Base-by-base conservation (phyloP, 1,140 invertebrate species). In the Drosophila pandora region DNA sequence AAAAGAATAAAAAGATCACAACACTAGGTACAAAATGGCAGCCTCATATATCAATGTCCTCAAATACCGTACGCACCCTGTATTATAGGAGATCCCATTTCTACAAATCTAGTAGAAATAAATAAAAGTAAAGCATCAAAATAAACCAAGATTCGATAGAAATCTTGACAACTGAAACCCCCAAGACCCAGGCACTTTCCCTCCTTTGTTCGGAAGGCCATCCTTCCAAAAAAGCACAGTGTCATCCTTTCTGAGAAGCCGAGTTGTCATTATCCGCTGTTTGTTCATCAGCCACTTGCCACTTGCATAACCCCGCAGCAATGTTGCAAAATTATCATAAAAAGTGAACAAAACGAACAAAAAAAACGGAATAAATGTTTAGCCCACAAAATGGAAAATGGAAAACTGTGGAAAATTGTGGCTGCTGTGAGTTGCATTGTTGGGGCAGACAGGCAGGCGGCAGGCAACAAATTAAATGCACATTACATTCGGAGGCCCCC, bases 381-480 rank as follows among this genome's bases (percentile, higher is more conserved):
- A 56, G 30, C 28, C 22, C 12, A 47, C 25, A 34, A 30, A 32
- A 22, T 21, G n/a, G 21, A 21, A 30, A 50, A 32, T 65, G 43
- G 60, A 68, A 68, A 68, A 67, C 30, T 55, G 56, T 68, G 50
- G 50, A 68, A 69, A 70, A 69, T 25, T 41, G 50, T 47, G 50
- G 43, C 9, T 68, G 57, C 21, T 45, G 21, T 39, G 30, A 30
- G 34, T 10, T 69, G 65, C 45, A 54, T 67, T 68, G 57, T 74
- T 77, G 39, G 45, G 47, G 58, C 65, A 48, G 17, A 1, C 17
- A 17, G 17, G 17, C 17, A 17, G 17, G 17, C 17, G 17, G 17
- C 17, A 17, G 17, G 64, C 73, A 70, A 61, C 77, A 76, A 80
- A 76, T 78, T 73, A 78, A 83, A 83, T 79, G 80, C 79, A 82